Evolutionary conservation across 2,888 invertebrate genomes (phyloP).

Genomic region (Pseudolycoriella hygida): DNA sequence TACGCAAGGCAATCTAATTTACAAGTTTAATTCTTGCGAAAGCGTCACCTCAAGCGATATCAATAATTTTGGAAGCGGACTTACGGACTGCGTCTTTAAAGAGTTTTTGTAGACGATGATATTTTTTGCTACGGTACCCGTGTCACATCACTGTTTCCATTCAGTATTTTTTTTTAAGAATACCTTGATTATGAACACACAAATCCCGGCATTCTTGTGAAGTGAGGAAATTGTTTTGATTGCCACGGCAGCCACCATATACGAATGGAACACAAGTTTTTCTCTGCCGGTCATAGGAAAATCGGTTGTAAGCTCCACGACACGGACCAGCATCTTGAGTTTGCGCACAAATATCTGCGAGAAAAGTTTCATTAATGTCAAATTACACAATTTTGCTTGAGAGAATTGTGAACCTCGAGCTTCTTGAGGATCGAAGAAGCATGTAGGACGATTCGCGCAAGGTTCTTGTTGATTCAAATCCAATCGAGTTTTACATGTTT

Average conservation of each 20-base stretch:
- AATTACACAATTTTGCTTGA: not conserved
- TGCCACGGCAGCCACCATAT: constrained; percentile 82
- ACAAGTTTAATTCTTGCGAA: too few species aligned
- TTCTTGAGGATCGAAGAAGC: constrained; percentile 51
- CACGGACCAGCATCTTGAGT: constrained; percentile 69
- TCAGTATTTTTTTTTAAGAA: too few species aligned
- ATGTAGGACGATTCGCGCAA: constrained; percentile 48
- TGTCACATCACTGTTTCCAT: too few species aligned
- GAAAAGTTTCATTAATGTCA: not conserved
- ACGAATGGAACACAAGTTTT: constrained; percentile 71
- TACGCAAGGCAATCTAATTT: too few species aligned
- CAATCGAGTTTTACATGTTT: constrained; percentile 45
- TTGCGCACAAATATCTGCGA: constrained; percentile 66
- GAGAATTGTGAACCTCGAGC: constrained; percentile 43
- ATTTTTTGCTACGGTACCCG: too few species aligned
- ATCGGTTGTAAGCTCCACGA: constrained; percentile 69
- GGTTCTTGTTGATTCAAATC: constrained; percentile 59
- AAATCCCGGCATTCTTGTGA: constrained; percentile 46
- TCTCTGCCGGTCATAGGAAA: constrained; percentile 60
- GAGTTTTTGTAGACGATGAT: too few species aligned
- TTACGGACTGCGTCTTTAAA: too few species aligned
- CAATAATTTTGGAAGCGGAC: too few species aligned
- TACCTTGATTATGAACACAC: too few species aligned
- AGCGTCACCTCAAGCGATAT: too few species aligned
- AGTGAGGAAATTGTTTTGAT: constrained; percentile 77